phyloP scores from a whole-genome alignment of 2,797 vertebrate species.

The Phalanger gymnotis region DNA sequence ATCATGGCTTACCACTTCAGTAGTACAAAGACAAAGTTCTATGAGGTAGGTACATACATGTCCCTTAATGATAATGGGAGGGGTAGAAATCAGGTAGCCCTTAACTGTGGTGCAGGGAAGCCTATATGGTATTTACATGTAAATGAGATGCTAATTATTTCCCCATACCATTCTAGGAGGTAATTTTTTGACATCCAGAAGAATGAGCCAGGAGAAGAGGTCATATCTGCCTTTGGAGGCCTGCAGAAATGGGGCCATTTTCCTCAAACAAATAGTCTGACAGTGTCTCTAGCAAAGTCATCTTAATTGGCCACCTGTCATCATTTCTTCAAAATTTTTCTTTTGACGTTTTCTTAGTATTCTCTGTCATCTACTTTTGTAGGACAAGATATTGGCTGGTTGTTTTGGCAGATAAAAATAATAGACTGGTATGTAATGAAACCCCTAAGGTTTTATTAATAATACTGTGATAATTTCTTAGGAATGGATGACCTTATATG shows the following conservation, averaged over 20 bases:
- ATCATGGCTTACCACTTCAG: not conserved
- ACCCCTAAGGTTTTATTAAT: not conserved
- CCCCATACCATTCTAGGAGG: not conserved
- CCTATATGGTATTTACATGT: not conserved
- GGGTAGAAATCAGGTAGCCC: not conserved
- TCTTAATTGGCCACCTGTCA: slow-evolving; percentile 4
- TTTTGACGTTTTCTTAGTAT: slow-evolving; percentile 4
- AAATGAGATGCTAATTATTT: not conserved
- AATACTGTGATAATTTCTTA: not conserved
- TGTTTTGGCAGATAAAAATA: not conserved
- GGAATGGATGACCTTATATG: slow-evolving; percentile 26
- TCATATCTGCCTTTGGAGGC: slow-evolving; percentile 36
- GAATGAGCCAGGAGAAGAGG: not conserved
- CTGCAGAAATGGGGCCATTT: slow-evolving; percentile 42
- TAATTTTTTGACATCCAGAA: not conserved
- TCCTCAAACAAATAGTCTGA: not conserved
- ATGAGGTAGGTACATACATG: not conserved
- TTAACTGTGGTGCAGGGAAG: not conserved
- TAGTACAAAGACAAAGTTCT: not conserved
- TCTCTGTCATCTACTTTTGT: slow-evolving; percentile 7
- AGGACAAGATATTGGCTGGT: not conserved
- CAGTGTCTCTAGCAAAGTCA: not conserved
- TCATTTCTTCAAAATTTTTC: slow-evolving; percentile 37
- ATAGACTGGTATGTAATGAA: not conserved
- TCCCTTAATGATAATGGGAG: not conserved